Conservation (phyloP, 1,140 invertebrate species). For the roundworm (Caenorhabditis elegans) region DNA sequence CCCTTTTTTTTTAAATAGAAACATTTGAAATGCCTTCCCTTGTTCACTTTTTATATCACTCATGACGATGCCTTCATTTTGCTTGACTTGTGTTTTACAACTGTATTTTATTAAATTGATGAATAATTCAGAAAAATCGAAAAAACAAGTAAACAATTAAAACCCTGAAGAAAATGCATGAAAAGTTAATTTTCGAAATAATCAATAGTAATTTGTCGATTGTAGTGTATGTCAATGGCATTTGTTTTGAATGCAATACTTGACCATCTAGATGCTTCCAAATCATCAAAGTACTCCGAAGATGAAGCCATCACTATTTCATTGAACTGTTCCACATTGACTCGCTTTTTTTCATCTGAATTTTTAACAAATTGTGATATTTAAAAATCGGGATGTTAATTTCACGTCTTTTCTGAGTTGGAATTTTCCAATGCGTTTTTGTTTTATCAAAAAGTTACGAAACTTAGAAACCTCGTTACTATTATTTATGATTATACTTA, state of each 20-base stretch:
- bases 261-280: slow-evolving; percentile 6
- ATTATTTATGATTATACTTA: no score
- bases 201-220: neutral
- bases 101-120: no score
- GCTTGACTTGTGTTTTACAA: neutral
- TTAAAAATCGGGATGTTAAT: no score
- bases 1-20: neutral
- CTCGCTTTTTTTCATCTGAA: neutral
- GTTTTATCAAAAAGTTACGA: no score
- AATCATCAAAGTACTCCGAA: neutral
- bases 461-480: no score
- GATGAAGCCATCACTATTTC: neutral
- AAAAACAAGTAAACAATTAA: neutral
- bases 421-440: no score
- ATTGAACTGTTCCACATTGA: neutral
- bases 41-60: neutral
- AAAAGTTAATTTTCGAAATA: neutral
- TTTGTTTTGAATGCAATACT: neutral
- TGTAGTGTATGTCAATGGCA: neutral
- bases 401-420: no score
- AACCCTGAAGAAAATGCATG: neutral
- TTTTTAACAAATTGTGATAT: neutral
- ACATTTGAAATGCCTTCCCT: neutral
- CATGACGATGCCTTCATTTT: slow-evolving; percentile 7
- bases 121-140: neutral